Evolutionary conservation across 2,797 vertebrate species (phyloP).

Genomic region (Falco novaeseelandiae): DNA sequence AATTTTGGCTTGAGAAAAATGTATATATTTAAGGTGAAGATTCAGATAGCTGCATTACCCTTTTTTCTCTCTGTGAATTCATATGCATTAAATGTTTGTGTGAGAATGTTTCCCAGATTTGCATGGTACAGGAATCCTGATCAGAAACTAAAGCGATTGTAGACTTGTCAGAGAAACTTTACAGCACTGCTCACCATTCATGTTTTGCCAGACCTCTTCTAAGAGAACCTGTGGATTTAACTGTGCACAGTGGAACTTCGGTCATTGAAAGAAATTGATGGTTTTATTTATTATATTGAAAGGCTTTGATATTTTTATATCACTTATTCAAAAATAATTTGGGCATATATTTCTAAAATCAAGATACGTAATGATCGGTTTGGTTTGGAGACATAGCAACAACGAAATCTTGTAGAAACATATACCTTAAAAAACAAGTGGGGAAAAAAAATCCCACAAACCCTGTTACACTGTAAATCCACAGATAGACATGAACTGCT

Average conservation of each 20-base stretch:
- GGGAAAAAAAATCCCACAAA: neutral
- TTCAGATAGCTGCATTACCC: constrained; percentile 8
- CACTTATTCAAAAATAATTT: neutral
- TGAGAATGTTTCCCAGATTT: constrained; percentile 44
- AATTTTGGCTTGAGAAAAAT: constrained; percentile 20
- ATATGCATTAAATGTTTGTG: constrained; percentile 40
- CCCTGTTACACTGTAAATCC: constrained; percentile 79
- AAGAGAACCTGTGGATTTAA: constrained; percentile 82
- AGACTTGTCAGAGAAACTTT: constrained; percentile 73
- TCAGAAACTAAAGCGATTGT: constrained; percentile 42
- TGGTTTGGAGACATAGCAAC: constrained; percentile 6
- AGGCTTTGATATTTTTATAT: constrained; percentile 35
- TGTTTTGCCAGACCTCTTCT: constrained; percentile 75
- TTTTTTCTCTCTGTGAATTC: constrained; percentile 33
- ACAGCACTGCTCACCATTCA: constrained; percentile 80
- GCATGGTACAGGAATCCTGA: constrained; percentile 23
- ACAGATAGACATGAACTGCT: constrained; percentile 74
- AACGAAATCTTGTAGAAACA: constrained; percentile 8
- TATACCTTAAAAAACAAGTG: neutral
- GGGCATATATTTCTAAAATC: constrained; percentile 29
- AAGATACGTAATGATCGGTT: constrained; percentile 13
- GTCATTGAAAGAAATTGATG: constrained; percentile 18
- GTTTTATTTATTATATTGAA: neutral
- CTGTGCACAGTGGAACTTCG: constrained; percentile 70
- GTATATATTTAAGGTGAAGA: neutral